Conservation (phyloP, 2,113 vertebrate genomes). For the Melanerpes aurifrons region DNA sequence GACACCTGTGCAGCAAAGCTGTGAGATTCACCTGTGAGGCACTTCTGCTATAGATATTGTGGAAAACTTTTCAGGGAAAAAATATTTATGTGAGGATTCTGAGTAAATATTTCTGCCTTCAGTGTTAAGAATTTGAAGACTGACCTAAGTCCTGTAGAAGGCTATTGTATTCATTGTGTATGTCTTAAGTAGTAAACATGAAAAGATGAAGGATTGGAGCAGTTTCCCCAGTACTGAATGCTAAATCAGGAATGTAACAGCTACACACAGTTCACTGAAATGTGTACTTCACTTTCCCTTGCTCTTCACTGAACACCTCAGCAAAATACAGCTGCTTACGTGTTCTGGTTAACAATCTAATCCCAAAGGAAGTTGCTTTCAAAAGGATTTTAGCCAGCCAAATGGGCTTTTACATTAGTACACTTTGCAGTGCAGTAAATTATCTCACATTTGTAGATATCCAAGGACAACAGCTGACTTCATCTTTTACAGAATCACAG, state of each 20-base stretch:
- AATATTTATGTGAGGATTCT: background rate
- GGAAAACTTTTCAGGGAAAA: background rate
- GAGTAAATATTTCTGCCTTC: background rate
- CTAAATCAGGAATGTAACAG: background rate
- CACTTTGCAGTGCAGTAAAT: background rate
- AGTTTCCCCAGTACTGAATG: background rate
- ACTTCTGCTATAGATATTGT: background rate
- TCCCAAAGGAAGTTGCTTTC: background rate
- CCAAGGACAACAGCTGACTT: background rate
- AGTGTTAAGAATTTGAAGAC: background rate
- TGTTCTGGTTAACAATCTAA: background rate
- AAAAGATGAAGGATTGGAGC: background rate
- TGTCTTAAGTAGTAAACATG: background rate
- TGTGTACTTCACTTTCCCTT: background rate
- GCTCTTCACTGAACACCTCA: background rate
- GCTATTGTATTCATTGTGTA: background rate
- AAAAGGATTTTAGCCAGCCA: background rate
- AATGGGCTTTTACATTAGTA: fast-evolving
- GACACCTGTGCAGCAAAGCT: background rate
- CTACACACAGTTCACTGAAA: background rate
- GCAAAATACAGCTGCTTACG: background rate
- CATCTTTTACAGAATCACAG: background rate
- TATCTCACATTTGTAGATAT: background rate
- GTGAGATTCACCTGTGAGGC: background rate
- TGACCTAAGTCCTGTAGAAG: background rate